A percentile compares a stretch with the other conserved stretches of the same genome.
These are phyloP conservation scores for Engraulis encrasicolus DNA, from an alignment of 2,113 vertebrate species.

Conservation along the genomic window DNA sequence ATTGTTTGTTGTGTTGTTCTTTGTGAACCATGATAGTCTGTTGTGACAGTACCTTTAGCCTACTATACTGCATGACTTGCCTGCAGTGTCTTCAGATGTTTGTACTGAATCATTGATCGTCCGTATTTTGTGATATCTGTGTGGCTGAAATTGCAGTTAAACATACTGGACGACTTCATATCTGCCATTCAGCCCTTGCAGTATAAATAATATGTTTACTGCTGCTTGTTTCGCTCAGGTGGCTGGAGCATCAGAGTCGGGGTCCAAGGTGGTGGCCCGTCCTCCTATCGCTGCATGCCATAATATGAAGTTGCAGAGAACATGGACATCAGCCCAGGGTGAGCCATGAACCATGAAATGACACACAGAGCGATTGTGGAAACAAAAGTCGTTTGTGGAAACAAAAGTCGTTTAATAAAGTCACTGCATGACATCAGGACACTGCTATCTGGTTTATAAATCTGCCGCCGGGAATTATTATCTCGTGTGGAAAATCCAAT, in stretches of 20 bases:
- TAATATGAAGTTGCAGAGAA: constrained; percentile 58
- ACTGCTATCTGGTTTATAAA: background rate
- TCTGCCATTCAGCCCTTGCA: too few species aligned
- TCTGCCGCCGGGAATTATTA: background rate
- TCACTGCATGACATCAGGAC: constrained; percentile 2
- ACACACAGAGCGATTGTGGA: constrained; percentile 15
- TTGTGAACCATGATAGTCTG: too few species aligned
- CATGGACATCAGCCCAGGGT: constrained; percentile 74
- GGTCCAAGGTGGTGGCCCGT: constrained; percentile 64
- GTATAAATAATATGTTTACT: too few species aligned
- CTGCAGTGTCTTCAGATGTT: too few species aligned
- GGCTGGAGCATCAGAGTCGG: constrained; percentile 62
- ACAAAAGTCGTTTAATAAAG: constrained; percentile 14
- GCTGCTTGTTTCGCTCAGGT: too few species aligned
- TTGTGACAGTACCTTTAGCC: too few species aligned
- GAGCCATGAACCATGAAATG: constrained; percentile 21
- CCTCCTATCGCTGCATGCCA: constrained; percentile 75
- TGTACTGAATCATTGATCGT: too few species aligned
- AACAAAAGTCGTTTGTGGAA: constrained; percentile 14
- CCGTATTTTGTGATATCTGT: too few species aligned
- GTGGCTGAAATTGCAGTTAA: too few species aligned
- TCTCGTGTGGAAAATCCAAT: constrained; percentile 15
- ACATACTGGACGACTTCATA: too few species aligned
- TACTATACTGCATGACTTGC: too few species aligned
- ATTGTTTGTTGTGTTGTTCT: background rate